Base-by-base conservation (phyloP, 2,113 vertebrate genomes). In the Cacatua alba region DNA sequence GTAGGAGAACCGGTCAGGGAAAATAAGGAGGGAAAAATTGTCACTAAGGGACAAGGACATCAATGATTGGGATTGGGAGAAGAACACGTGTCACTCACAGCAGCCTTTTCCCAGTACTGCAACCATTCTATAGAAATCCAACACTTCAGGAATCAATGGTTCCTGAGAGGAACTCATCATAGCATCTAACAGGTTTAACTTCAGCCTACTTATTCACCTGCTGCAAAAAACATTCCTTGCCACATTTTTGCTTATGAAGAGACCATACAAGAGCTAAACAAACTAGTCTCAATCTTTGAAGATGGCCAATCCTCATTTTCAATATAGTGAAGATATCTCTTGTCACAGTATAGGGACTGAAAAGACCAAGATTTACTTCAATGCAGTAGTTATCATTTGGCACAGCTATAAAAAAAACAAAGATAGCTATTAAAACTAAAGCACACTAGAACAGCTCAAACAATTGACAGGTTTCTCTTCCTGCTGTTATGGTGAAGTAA, bases 81-180 rank as follows among this genome's bases (percentile, higher is more conserved):
- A 51, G 6, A 74, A 19, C 26, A 59, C 0, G 0, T 11, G 12
- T 24, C 23, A 44, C 26, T 31, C 25, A 43, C 11, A 59, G 49
- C 53, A 57, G 48, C 46, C 37, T 49, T 49, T 29, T 55, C 48
- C 21, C 60, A 37, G 6, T 52, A 68, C 21, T 35, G 37, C 37
- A 72, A 31, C 46, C 19, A 2, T 46, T n/a, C 33, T 28, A 23
- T 29, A 82, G 33, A 46, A 44, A 33, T 21, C 7, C 28, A 80
- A 7, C 4, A 2, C 18, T 29, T 24, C 4, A 35, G 16, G 21
- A 26, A 55, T 3, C 6, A 39, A 28, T 1, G 0, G 18, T 6
- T 63, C 25, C 72, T 37, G n/a, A n/a, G 10, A 63, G 29, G 37
- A 55, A 15, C 53, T 39, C 59, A 17, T 5, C 23, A 15, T 1